These are phyloP conservation scores for Amphiura filiformis DNA, from an alignment of 35 echinoderm and acorn worm species.

Conservation along the genomic window DNA sequence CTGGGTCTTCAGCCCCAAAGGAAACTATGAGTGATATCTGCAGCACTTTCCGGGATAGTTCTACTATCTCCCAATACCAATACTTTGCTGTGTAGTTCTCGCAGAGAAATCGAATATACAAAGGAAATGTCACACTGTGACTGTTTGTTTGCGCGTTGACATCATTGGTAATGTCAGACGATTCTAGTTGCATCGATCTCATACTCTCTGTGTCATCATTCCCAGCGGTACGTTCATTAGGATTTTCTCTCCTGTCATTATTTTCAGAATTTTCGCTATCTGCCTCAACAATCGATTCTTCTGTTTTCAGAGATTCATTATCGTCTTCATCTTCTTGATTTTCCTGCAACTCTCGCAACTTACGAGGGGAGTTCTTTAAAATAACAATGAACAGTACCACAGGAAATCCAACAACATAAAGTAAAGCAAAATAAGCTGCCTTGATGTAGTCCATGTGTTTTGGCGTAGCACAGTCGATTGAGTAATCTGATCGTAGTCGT, in stretches of 20 bases:
- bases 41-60: conserved; percentile 38
- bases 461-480: conserved; percentile 6
- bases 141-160: too few species aligned
- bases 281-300: too few species aligned
- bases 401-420: conserved; percentile 29
- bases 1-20: conserved; percentile 21
- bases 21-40: conserved; percentile 29
- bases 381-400: conserved; percentile 5
- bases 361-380: background rate
- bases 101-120: conserved; percentile 22
- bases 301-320: too few species aligned
- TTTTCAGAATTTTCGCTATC: background rate
- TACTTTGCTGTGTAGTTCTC: conserved; percentile 52
- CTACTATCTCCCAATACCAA: conserved; percentile 59
- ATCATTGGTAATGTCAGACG: too few species aligned
- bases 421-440: background rate
- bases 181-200: background rate
- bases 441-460: background rate
- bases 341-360: background rate
- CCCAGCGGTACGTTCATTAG: too few species aligned
- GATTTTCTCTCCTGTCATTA: background rate
- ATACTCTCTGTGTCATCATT: too few species aligned
- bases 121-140: background rate
- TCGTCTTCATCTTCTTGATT: background rate
- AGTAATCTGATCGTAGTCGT: conserved; percentile 24